phyloP scores from a whole-genome alignment of 2,888 invertebrate species.

The Timema cristinae region DNA sequence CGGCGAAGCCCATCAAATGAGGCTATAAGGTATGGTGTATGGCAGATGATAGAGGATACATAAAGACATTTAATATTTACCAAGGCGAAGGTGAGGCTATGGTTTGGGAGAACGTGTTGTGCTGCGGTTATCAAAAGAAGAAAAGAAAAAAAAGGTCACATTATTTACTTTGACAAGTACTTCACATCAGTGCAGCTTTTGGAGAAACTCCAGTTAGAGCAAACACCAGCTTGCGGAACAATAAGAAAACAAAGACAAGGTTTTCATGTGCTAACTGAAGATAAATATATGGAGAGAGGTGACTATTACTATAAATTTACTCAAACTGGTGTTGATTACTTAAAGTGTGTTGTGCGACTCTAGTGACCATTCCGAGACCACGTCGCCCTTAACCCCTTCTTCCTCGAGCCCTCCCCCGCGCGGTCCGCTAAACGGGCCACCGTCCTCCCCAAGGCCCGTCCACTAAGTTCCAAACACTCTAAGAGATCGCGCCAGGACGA shows the following conservation, averaged over 20 bases:
- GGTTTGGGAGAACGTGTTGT: constrained; percentile 29
- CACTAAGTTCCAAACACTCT: too few species aligned
- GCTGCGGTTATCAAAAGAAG: constrained; percentile 30
- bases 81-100: constrained; percentile 9
- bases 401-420: too few species aligned
- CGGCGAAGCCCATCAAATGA: constrained; percentile 35
- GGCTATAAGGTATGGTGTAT: constrained; percentile 31
- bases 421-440: too few species aligned
- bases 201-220: constrained; percentile 31
- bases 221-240: constrained; percentile 31
- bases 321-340: constrained; percentile 23
- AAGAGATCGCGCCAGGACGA: too few species aligned
- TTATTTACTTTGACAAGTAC: constrained; percentile 27
- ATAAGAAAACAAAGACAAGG: constrained; percentile 27
- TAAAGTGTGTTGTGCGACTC: too few species aligned
- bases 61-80: constrained; percentile 32
- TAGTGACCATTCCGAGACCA: too few species aligned
- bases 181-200: constrained; percentile 29
- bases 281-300: constrained; percentile 20
- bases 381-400: too few species aligned
- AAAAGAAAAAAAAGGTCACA: constrained; percentile 28
- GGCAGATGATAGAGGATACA: constrained; percentile 31
- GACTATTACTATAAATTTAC: constrained; percentile 18
- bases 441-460: too few species aligned
- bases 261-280: constrained; percentile 17